Base-by-base conservation (phyloP, 1,140 invertebrate species). In the Philotrypesis tridentata region DNA sequence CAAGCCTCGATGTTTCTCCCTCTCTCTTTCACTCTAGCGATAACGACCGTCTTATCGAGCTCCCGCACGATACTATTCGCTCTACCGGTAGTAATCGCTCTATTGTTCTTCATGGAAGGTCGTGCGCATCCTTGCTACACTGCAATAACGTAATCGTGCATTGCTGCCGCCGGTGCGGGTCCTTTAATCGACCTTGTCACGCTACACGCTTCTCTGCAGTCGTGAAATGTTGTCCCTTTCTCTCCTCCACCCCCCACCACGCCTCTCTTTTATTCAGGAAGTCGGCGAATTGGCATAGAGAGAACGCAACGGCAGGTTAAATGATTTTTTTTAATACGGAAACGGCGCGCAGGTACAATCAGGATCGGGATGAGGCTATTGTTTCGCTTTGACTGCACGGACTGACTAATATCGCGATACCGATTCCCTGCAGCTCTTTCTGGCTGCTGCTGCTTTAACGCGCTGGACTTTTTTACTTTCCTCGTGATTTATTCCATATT, bases 41-140 rank as follows among this genome's bases (percentile, higher is more conserved):
- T 65, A 77, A 65, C 61, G 37, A 33, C 8, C 25, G 33, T 11
- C 8, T 85, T 85, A 85, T 85, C 85, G 77, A 76, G 60, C 83
- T 71, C 82, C 70, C 72, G 75, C 79, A 61, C 79, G 79, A 81
- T 79, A 77, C 65, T 40, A 48, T 40, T 70, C 75, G 75, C 68
- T 79, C 82, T 72, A 68, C 40, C 78, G 78, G 82, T 82, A 84
- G 84, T 80, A 83, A 83, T 85, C 76, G 84, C 78, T 84, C 84
- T 82, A 85, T 84, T 83, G 83, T 86, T 84, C 79, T 80, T 82
- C 79, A 73, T 25, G 73, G 82, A 81, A 85, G 68, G 75, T 71
- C 79, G 31, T 63, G 43, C 72, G 74, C 76, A 31, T 81, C 78
- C 74, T 78, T 72, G 29, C 37, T 12, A 17, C 23, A 4, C n/a